Evolutionary conservation across 2,888 invertebrate genomes (phyloP).

Genomic region (Parascotia fuliginaria): DNA sequence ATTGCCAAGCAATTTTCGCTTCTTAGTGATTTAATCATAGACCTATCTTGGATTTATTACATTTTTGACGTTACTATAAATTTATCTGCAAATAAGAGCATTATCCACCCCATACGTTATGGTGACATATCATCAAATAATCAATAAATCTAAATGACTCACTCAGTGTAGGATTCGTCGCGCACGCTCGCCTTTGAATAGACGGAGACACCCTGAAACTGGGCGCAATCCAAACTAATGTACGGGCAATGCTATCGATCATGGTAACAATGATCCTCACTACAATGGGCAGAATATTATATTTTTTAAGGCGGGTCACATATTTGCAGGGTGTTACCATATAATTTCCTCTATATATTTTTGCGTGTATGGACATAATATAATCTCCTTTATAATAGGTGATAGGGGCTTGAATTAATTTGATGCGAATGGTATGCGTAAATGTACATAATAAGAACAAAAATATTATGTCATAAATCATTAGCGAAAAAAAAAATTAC

Average conservation of each 20-base stretch:
- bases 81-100: background rate
- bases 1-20: no score
- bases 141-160: constrained; percentile 55
- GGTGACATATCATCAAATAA: constrained; percentile 48
- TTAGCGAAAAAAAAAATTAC: no score
- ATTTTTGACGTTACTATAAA: no score
- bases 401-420: no score
- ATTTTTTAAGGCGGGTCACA: constrained; percentile 34
- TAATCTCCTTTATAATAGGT: no score
- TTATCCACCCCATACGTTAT: constrained; percentile 9
- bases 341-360: background rate
- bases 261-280: constrained; percentile 53
- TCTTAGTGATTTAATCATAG: no score
- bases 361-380: no score
- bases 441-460: no score
- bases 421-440: no score
- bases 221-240: constrained; percentile 71
- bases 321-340: constrained; percentile 25
- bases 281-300: constrained; percentile 45
- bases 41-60: no score
- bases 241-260: constrained; percentile 68
- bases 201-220: constrained; percentile 51
- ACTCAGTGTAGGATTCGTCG: constrained; percentile 61
- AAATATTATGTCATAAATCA: no score
- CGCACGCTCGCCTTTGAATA: constrained; percentile 67